phyloP scores from a whole-genome alignment of 1,140 invertebrate species.

The Fragariocoptes setiger region DNA sequence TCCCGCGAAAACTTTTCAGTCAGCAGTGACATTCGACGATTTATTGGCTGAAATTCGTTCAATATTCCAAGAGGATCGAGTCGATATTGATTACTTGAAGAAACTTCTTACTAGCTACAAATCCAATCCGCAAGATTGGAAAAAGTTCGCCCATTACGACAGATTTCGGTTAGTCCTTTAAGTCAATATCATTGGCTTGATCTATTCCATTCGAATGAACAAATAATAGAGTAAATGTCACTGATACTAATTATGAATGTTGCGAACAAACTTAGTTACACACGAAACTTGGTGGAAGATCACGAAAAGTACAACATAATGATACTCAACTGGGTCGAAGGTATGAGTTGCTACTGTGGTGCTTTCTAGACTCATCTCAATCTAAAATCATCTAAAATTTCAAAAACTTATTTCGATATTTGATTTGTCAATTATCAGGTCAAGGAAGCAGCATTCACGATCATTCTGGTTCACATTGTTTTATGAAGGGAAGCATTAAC shows the following conservation, averaged over 20 bases:
- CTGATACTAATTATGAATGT: constrained; percentile 3
- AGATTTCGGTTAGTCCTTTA: constrained; percentile 35
- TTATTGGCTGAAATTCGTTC: no score
- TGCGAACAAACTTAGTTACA: constrained; percentile 41
- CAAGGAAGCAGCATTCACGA: constrained; percentile 82
- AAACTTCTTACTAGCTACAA: constrained; percentile 51
- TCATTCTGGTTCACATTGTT: constrained; percentile 79
- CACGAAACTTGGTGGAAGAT: constrained; percentile 69
- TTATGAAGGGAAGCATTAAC: constrained; percentile 49
- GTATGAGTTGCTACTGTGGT: no score
- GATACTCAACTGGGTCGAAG: constrained; percentile 80
- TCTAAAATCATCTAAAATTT: no score
- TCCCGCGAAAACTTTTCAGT: no score
- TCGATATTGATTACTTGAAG: constrained; percentile 60
- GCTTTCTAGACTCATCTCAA: no score
- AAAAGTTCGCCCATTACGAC: constrained; percentile 75
- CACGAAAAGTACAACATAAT: constrained; percentile 95
- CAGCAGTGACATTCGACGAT: no score
- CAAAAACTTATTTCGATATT: no score
- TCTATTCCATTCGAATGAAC: constrained; percentile 1
- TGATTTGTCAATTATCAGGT: no score
- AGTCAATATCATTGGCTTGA: constrained; percentile 1
- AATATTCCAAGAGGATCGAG: constrained; percentile 29
- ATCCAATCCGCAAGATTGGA: constrained; percentile 63
- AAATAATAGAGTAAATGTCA: constrained; percentile 1